Evolutionary conservation across 2,888 invertebrate species (phyloP).

Genomic region (Ormyrus rosae): DNA sequence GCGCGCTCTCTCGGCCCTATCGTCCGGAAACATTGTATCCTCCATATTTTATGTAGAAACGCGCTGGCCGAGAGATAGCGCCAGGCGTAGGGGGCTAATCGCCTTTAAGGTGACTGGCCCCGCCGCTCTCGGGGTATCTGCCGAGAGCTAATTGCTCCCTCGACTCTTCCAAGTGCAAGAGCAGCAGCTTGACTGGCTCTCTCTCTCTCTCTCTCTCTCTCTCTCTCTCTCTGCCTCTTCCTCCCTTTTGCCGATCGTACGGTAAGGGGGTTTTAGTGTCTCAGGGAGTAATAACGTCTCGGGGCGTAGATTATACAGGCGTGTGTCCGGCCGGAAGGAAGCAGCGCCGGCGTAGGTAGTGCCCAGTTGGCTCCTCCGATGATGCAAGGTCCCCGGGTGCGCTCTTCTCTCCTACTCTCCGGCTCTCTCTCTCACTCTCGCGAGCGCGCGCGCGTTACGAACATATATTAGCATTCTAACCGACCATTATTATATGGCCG

Average conservation of each 20-base stretch:
- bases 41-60: conserved; percentile 42
- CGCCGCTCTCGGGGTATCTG: conserved; percentile 1
- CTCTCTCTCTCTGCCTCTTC: too few species aligned
- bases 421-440: neutral
- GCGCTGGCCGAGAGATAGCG: conserved; percentile 19
- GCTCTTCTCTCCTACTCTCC: neutral
- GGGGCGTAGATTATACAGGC: conserved; percentile 64
- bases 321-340: conserved; percentile 51
- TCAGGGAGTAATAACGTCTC: conserved; percentile 65
- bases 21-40: conserved; percentile 36
- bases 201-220: neutral
- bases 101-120: conserved; percentile 34
- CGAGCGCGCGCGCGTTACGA: conserved; percentile 58
- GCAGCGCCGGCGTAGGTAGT: neutral
- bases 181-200: neutral
- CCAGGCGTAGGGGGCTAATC: conserved; percentile 28
- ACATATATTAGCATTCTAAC: conserved; percentile 76
- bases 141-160: conserved; percentile 53
- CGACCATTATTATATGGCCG: conserved; percentile 75
- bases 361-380: conserved; percentile 59
- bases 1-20: conserved; percentile 1
- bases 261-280: conserved; percentile 61
- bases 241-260: too few species aligned
- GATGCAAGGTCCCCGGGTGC: conserved; percentile 67
- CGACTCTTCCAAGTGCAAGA: conserved; percentile 42